A percentile compares a stretch with the other conserved stretches of the same genome.
These are phyloP conservation scores for Tetramorium alpestre DNA, from an alignment of 1,140 invertebrate genomes.

Conservation along the genomic window DNA sequence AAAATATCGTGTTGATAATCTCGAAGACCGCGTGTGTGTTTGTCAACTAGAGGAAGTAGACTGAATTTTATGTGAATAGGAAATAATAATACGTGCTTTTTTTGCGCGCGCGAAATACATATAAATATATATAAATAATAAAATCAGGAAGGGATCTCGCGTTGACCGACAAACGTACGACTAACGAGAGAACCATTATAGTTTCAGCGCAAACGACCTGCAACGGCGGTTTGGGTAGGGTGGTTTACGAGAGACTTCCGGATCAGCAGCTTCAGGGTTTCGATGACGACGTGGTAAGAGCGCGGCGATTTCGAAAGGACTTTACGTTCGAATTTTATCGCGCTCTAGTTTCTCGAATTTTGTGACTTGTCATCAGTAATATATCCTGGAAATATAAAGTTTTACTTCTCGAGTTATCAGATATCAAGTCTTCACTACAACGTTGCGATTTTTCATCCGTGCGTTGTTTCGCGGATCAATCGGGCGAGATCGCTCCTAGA, in stretches of 20 bases:
- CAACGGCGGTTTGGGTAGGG: conserved; percentile 93
- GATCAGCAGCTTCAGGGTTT: conserved; percentile 95
- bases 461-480: not conserved
- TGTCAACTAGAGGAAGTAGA: conserved; percentile 59
- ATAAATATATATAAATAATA: conserved; percentile 22
- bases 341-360: not conserved
- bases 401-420: not conserved
- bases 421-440: not conserved
- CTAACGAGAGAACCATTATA: conserved; percentile 55
- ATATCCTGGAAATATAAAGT: not conserved
- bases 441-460: too few species aligned
- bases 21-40: conserved; percentile 17
- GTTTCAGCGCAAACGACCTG: conserved; percentile 94
- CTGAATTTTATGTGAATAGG: conserved; percentile 56
- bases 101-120: not conserved
- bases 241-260: conserved; percentile 95
- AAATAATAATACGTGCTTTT: conserved; percentile 65
- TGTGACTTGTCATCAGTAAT: not conserved
- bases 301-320: not conserved
- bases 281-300: conserved; percentile 92
- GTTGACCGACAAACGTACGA: conserved; percentile 7
- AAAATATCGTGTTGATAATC: conserved; percentile 65
- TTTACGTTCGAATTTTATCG: not conserved
- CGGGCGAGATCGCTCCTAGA: not conserved
- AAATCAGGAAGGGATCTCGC: conserved; percentile 2